These are phyloP conservation scores for Drosophila dunni DNA, from an alignment of 1,140 invertebrate genomes.

Conservation along the genomic window DNA sequence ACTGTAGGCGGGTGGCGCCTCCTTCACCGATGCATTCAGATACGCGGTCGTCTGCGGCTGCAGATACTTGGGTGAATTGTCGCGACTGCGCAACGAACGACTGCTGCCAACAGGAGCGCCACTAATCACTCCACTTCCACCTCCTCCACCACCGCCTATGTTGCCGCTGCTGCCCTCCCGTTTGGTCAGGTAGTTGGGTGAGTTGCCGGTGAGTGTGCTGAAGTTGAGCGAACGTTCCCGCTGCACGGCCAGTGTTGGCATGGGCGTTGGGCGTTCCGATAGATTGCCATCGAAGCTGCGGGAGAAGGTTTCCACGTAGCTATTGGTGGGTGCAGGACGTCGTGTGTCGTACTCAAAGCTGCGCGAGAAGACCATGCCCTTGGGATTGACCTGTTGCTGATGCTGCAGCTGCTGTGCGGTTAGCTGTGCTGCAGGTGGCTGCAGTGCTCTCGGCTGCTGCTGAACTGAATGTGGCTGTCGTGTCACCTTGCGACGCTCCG, in stretches of 20 bases:
- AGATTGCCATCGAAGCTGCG: constrained; percentile 83
- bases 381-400: constrained; percentile 34
- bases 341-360: constrained; percentile 84
- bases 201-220: constrained; percentile 78
- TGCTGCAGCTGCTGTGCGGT: constrained; percentile 22
- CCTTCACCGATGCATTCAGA: constrained; percentile 76
- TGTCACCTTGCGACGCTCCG: constrained; percentile 58
- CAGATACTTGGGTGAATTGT: constrained; percentile 79
- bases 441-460: constrained; percentile 29
- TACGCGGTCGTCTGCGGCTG: constrained; percentile 76
- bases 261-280: constrained; percentile 59
- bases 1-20: constrained; percentile 76
- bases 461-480: constrained; percentile 40
- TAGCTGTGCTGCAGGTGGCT: constrained; percentile 21
- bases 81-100: constrained; percentile 72
- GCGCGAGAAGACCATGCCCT: constrained; percentile 84
- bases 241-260: constrained; percentile 52
- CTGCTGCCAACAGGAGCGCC: constrained; percentile 35
- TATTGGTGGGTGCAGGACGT: constrained; percentile 63
- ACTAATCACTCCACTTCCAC: not conserved
- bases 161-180: constrained; percentile 61
- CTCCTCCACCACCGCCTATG: constrained; percentile 44
- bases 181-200: constrained; percentile 82
- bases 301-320: constrained; percentile 81
- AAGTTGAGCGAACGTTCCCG: constrained; percentile 77